These are phyloP conservation scores for Bettongia penicillata DNA, from an alignment of 2,113 vertebrate genomes.

Conservation along the genomic window DNA sequence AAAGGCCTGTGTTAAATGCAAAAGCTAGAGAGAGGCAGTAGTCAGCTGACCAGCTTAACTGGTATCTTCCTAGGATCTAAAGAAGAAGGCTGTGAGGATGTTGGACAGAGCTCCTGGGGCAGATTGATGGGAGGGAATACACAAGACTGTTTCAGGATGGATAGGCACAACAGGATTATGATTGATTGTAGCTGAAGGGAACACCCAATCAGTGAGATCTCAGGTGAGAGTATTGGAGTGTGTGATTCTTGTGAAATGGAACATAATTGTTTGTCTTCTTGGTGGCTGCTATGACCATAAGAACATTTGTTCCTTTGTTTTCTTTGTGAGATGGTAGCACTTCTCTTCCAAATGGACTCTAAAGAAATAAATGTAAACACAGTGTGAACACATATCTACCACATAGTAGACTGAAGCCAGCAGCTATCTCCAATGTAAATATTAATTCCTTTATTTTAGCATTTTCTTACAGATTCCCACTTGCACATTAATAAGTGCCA, in stretches of 20 bases:
- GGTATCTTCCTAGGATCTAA: not conserved
- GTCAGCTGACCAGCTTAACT: not conserved
- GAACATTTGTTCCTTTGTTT: not conserved
- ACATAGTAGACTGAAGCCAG: not conserved
- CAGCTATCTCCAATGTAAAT: not conserved
- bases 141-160: not conserved
- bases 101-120: not conserved
- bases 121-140: not conserved
- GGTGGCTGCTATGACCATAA: conserved; percentile 24
- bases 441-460: conserved; percentile 13
- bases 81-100: not conserved
- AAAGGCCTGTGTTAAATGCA: not conserved
- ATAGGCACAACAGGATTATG: not conserved
- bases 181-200: not conserved
- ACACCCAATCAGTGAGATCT: not conserved
- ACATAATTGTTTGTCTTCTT: not conserved
- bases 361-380: conserved; percentile 9
- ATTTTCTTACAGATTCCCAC: not conserved
- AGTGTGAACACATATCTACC: conserved; percentile 26
- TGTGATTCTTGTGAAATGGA: conserved; percentile 21
- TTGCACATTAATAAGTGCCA: conserved; percentile 37
- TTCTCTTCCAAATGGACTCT: not conserved
- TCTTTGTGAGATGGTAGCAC: not conserved
- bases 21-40: not conserved
- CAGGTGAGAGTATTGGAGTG: not conserved